Base-by-base conservation (phyloP, 2,888 invertebrate species). In the Pristionchus exspectatus region DNA sequence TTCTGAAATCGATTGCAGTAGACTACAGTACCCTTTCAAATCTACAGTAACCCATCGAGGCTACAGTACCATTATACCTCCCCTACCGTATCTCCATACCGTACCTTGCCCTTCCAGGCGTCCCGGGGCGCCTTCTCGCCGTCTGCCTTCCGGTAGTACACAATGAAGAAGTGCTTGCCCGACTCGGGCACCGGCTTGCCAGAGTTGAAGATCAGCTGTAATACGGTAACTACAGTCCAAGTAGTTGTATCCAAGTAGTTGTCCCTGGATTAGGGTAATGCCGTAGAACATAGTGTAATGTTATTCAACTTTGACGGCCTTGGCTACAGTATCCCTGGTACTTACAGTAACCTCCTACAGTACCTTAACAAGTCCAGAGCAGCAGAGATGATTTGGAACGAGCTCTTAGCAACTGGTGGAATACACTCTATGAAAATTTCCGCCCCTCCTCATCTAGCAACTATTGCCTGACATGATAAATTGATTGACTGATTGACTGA, bases 131-230 rank as follows among this genome's bases (percentile, higher is more conserved):
- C 77, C 87, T 90, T 90, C 89, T 92, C 91, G 18, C 50, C 86
- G 24, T 84, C 89, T 16, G 69, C 63, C 38, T 93, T 93, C 86
- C 91, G 33, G 85, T 93, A 91, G 90, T 94, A 94, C 84, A 94
- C 50, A 74, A 92, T n/a, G n/a, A n/a, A n/a, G n/a, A n/a, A n/a
- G n/a, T n/a, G n/a, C n/a, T n/a, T n/a, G n/a, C n/a, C n/a, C 93
- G 90, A 94, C 18, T 93, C 93, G 10, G 94, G 94, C 72, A 93
- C 91, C 27, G 88, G 74, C 87, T 93, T 93, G 77, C 92, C 92
- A 1, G 92, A 77, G 77, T 90, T 92, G 91, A 93, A 92, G 44
- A 90, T 72, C 72, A 93, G 88, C 92, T 92, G 89, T 1, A 59
- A 56, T 54, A n/a, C 72, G 72, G n/a, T 66, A 77, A n/a, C 77